A percentile compares a stretch with the other conserved stretches of the same genome.
These are phyloP conservation scores for Microctenopoma steveboyesi DNA, from an alignment of 2,797 vertebrate genomes.

Conservation along the genomic window DNA sequence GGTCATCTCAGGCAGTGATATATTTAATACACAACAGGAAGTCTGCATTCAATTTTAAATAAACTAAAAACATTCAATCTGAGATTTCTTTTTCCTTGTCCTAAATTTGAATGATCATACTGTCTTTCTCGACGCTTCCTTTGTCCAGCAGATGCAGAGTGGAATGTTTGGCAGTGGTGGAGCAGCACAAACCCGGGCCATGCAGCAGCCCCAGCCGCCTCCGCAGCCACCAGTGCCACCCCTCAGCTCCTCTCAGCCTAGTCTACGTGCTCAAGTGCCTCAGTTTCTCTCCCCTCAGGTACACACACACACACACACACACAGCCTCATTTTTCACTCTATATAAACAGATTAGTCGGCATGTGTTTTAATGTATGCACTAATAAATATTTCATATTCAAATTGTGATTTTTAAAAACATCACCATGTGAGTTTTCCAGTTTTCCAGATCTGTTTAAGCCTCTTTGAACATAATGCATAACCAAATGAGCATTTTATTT, in stretches of 20 bases:
- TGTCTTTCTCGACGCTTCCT: background rate
- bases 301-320: background rate
- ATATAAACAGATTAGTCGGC: background rate
- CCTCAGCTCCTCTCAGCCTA: constrained; percentile 99
- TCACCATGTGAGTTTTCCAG: constrained; percentile 5
- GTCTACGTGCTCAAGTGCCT: constrained; percentile 99
- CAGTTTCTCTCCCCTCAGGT: constrained; percentile 95
- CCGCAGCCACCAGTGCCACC: constrained; percentile 94
- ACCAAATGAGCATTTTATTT: background rate
- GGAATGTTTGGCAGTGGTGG: constrained; percentile 97
- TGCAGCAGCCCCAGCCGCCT: constrained; percentile 85
- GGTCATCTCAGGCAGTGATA: no score
- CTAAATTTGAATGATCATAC: no score
- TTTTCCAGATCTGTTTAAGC: constrained; percentile 13
- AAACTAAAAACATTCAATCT: no score
- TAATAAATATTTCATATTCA: constrained; percentile 19
- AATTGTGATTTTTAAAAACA: constrained; percentile 4
- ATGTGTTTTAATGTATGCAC: constrained; percentile 14
- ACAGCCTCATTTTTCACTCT: background rate
- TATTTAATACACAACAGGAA: no score
- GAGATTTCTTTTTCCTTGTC: no score
- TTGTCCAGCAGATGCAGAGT: constrained; percentile 89
- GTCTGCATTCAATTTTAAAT: no score
- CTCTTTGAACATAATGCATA: background rate
- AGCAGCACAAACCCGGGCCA: constrained; percentile 93